phyloP scores from a whole-genome alignment of 2,113 vertebrate genomes.

The Paratilapia polleni region DNA sequence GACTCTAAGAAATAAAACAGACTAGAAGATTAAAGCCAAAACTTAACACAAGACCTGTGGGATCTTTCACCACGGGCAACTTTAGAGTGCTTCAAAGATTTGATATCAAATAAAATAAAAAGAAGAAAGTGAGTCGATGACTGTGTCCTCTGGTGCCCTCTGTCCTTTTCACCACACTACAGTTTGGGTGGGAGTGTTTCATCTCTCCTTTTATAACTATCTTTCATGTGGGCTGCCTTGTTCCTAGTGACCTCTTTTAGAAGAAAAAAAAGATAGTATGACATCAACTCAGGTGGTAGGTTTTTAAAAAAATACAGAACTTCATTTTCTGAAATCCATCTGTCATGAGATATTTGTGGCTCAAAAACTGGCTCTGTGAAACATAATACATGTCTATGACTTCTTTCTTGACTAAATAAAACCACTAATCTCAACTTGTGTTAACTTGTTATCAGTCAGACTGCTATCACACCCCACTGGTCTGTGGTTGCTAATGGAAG shows the following conservation, averaged over 20 bases:
- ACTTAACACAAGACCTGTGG: slow-evolving; percentile 3
- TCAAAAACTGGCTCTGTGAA: background rate
- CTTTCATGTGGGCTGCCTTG: slow-evolving; percentile 25
- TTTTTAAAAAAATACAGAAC: background rate
- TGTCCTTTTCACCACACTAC: slow-evolving; percentile 16
- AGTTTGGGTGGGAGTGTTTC: background rate
- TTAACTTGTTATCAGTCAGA: slow-evolving; percentile 5
- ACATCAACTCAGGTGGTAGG: background rate
- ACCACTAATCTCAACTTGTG: background rate
- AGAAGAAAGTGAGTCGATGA: slow-evolving; percentile 15
- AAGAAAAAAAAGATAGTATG: background rate
- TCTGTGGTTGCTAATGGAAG: background rate
- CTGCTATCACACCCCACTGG: background rate
- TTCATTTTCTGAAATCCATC: slow-evolving; percentile 16
- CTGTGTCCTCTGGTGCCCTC: slow-evolving; percentile 22
- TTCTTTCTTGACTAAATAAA: slow-evolving; percentile 4
- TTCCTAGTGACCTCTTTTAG: background rate
- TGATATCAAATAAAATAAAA: slow-evolving; percentile 30
- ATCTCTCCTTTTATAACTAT: slow-evolving; percentile 26
- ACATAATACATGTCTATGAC: background rate
- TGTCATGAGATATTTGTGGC: background rate
- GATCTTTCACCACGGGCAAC: slow-evolving; percentile 16
- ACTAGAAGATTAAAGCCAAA: slow-evolving; percentile 37
- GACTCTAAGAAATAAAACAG: slow-evolving; percentile 22
- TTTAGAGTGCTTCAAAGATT: slow-evolving; percentile 48